Base-by-base conservation (phyloP, 2,113 vertebrate genomes). In the Cololabis saira region DNA sequence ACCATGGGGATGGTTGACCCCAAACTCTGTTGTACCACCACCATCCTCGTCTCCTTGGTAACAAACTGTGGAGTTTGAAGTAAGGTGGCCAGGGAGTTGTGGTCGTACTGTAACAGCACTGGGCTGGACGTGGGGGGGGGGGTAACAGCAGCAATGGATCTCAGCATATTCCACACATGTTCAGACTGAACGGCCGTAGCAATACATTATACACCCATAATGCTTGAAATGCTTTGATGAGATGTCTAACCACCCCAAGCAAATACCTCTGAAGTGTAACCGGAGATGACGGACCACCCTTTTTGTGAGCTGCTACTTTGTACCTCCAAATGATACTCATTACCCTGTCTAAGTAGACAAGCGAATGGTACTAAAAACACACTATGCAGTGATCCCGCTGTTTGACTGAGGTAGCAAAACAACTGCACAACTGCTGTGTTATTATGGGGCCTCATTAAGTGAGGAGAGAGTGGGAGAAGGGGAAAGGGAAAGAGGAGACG, bases 361-460 rank as follows among this genome's bases (percentile, higher is more conserved):
- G 89, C 82, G 86, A 92, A 92, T 87, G 90, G 89, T 89, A 88
- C 87, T 89, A 76, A 88, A 91, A 91, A 88, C 86, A 87, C 86
- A 90, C 90, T 82, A 90, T 77, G 83, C 85, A 61, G 92, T 83
- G 81, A 85, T 89, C 92, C 92, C 13, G 90, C 92, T 93, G 92
- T 91, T 92, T 90, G 88, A 92, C 90, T 89, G 92, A 93, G 90
- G 87, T 90, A 90, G 90, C 91, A 91, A 93, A 93, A 92, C 90
- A 93, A 92, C 91, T 91, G 89, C 90, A 91, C 92, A 92, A 92
- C 92, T 87, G 90, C 91, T 87, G 92, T 89, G 90, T 92, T 93
- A 93, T 92, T 92, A 93, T 92, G 90, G 91, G 90, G 90, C 91
- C 92, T 93, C 92, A 93, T 93, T 93, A 93, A 91, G 90, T 90